Evolutionary conservation across 2,113 vertebrate genomes (phyloP).

Genomic region (Mellivora capensis): DNA sequence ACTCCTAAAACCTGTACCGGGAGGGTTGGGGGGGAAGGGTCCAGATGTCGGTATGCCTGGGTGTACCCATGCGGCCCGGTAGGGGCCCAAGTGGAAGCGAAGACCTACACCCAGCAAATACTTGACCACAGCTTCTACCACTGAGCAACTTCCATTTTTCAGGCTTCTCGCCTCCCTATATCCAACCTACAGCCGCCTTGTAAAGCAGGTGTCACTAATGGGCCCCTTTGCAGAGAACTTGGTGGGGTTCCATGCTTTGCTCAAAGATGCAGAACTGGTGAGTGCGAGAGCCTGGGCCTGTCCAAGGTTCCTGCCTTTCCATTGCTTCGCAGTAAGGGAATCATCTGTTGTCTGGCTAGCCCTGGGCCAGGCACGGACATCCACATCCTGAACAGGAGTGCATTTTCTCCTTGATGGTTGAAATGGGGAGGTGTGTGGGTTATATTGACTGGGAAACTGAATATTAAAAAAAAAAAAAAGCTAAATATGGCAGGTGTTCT

Average conservation of each 20-base stretch:
- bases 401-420: neutral
- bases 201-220: neutral
- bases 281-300: neutral
- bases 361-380: fast-evolving
- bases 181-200: neutral
- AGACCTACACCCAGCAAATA: no score
- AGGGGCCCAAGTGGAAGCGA: no score
- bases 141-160: neutral
- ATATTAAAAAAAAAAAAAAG: neutral
- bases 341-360: fast-evolving
- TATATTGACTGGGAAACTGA: neutral
- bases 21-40: neutral
- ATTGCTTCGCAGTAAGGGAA: fast-evolving
- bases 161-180: neutral
- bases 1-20: neutral
- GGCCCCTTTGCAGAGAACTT: neutral
- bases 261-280: neutral
- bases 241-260: neutral
- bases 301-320: neutral
- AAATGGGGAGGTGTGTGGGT: neutral
- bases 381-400: fast-evolving
- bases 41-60: neutral
- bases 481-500: neutral
- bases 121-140: fast-evolving
- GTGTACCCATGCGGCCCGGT: fast-evolving